These are phyloP conservation scores for Engystomops pustulosus DNA, from an alignment of 2,113 vertebrate species.

Conservation along the genomic window DNA sequence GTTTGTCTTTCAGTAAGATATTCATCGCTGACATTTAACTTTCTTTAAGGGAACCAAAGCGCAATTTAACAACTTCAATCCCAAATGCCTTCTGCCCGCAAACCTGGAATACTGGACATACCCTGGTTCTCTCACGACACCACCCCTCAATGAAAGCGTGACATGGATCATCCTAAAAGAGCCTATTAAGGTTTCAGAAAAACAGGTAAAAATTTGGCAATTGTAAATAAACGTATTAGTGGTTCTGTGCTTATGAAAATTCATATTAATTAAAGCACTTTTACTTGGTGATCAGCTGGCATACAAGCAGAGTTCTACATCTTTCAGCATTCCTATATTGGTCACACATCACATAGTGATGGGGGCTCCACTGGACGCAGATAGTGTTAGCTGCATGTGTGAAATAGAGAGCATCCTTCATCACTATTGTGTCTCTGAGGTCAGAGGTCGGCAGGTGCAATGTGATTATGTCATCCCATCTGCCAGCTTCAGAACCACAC, in stretches of 20 bases:
- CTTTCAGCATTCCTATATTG: too few relatives aligned
- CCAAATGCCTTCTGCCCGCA: slow-evolving; percentile 89
- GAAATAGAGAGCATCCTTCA: too few relatives aligned
- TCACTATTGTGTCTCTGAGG: too few relatives aligned
- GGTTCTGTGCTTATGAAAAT: neutral
- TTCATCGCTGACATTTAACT: neutral
- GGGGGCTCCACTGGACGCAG: too few relatives aligned
- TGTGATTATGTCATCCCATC: too few relatives aligned
- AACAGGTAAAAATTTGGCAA: slow-evolving; percentile 75
- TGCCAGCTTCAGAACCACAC: too few relatives aligned
- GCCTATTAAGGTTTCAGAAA: slow-evolving; percentile 87
- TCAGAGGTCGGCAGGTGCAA: too few relatives aligned
- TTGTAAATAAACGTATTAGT: neutral
- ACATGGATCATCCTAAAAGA: slow-evolving; percentile 93
- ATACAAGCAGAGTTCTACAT: too few relatives aligned
- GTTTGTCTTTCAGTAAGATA: slow-evolving; percentile 1
- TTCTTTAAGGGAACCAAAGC: slow-evolving; percentile 80
- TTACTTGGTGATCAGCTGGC: too few relatives aligned
- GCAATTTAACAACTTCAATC: slow-evolving; percentile 90
- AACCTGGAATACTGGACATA: slow-evolving; percentile 93
- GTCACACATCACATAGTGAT: too few relatives aligned
- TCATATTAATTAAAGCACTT: too few relatives aligned
- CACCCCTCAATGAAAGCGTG: slow-evolving; percentile 91
- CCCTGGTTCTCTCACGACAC: slow-evolving; percentile 91
- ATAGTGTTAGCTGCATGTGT: too few relatives aligned